Base-by-base conservation (phyloP, 2,113 vertebrate genomes). In the Hippolais icterina region DNA sequence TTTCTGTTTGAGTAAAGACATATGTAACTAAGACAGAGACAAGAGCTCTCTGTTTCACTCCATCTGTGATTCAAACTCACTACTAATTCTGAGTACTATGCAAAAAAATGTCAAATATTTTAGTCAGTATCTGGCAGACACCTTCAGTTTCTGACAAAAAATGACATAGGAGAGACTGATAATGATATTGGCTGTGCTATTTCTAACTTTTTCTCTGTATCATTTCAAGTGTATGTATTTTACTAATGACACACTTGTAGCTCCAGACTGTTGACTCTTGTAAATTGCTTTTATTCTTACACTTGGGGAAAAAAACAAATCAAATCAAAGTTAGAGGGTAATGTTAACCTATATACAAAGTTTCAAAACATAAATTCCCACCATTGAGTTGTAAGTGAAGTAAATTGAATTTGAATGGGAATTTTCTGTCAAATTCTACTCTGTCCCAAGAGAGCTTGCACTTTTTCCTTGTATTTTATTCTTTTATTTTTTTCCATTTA, bases 11-110 rank as follows among this genome's bases (percentile, higher is more conserved):
- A 97, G 41, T 59, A 93, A 90, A 96, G 61, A 90, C 87, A 90
- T 94, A 94, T 83, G 82, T 65, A 95, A 87, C 52, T 71, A 64
- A 87, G 87, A 96, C 82, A 95, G 78, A 94, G 37, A 95, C 70
- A 90, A 91, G 88, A 95, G 53, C 31, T 79, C 41, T 90, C 41
- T 91, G 19, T 76, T 94, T 93, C 79, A 74, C 41, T 88, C 92
- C 92, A 93, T 97, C 88, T 97, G 90, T 92, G 88, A 93, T 69
- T 90, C 78, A 80, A 60, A 77, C 17, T 93, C 41, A 85, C 28
- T 72, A 46, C 28, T 72, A 37, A 85, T 87, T 85, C 70, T 41
- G 28, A 87, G 20, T 41, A 88, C 9, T 49, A 37, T 20, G 25
- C 23, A 89, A 75, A 79, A 86, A 79, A 13, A 1, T 4, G 7